Conservation (phyloP, 2,113 vertebrate species). For the Mixornis gularis region DNA sequence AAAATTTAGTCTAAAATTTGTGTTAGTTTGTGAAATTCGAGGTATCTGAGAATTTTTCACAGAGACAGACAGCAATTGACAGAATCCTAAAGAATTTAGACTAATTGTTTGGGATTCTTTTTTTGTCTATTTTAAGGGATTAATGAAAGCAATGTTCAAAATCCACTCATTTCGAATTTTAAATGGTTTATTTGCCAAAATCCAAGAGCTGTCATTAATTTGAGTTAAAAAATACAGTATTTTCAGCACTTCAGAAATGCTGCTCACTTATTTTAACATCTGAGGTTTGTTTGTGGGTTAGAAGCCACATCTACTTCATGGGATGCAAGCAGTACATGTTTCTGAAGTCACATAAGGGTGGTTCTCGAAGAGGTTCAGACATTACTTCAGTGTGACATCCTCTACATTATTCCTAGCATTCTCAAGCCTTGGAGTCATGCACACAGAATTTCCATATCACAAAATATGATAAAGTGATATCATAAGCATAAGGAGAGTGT, state of each 20-base stretch:
- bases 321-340: fast-evolving
- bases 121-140: not conserved
- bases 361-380: not conserved
- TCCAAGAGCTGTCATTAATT: not conserved
- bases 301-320: not conserved
- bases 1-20: not conserved
- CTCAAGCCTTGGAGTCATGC: not conserved
- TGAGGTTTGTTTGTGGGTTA: not conserved
- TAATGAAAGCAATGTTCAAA: not conserved
- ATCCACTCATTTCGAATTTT: not conserved
- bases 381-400: not conserved
- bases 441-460: not conserved
- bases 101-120: not conserved
- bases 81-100: not conserved
- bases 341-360: fast-evolving
- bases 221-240: not conserved
- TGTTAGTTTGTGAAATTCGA: not conserved
- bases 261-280: not conserved
- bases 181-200: not conserved
- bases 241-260: not conserved
- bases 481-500: too few species aligned
- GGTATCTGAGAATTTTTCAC: not conserved
- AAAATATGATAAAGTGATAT: not conserved
- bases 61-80: not conserved
- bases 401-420: not conserved